Percentiles rank a stretch among this genome's conserved stretches.
Evolutionary conservation across 2,888 invertebrate species (phyloP).

Genomic region (Luperina testacea): DNA sequence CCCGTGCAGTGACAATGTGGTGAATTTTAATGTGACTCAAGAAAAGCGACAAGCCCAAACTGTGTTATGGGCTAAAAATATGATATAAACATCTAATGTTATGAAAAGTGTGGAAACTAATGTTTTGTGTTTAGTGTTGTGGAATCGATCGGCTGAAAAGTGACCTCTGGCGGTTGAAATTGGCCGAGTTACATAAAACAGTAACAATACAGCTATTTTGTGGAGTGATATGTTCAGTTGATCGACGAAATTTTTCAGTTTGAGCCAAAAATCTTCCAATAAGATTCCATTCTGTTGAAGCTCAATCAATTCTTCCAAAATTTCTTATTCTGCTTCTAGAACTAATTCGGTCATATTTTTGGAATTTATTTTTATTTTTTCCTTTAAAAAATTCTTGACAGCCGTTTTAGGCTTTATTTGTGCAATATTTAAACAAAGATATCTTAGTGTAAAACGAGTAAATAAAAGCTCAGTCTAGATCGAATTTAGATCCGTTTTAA

Average conservation of each 20-base stretch:
- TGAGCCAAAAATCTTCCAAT: constrained; percentile 73
- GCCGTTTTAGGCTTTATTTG: constrained; percentile 55
- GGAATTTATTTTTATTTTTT: constrained; percentile 12
- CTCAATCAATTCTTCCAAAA: constrained; percentile 64
- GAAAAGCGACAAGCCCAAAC: constrained; percentile 46
- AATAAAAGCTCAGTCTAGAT: constrained; percentile 61
- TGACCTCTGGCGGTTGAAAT: constrained; percentile 80
- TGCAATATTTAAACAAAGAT: constrained; percentile 72
- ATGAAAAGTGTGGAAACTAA: constrained; percentile 68
- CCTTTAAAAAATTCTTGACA: constrained; percentile 26
- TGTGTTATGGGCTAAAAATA: constrained; percentile 60
- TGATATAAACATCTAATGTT: constrained; percentile 67
- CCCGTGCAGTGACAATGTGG: constrained; percentile 66
- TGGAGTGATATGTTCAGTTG: constrained; percentile 65
- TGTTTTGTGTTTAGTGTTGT: constrained; percentile 70
- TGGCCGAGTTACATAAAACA: constrained; percentile 69
- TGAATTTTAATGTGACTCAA: constrained; percentile 60
- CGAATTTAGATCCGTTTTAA: constrained; percentile 43
- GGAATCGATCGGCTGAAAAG: constrained; percentile 79
- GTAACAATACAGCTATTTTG: constrained; percentile 66
- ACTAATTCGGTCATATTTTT: constrained; percentile 19
- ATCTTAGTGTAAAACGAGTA: constrained; percentile 56
- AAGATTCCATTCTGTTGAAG: constrained; percentile 66
- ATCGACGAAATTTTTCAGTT: constrained; percentile 55
- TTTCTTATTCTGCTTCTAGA: constrained; percentile 31